Base-by-base conservation (phyloP, 2,888 invertebrate genomes). In the Drosophila borealis region DNA sequence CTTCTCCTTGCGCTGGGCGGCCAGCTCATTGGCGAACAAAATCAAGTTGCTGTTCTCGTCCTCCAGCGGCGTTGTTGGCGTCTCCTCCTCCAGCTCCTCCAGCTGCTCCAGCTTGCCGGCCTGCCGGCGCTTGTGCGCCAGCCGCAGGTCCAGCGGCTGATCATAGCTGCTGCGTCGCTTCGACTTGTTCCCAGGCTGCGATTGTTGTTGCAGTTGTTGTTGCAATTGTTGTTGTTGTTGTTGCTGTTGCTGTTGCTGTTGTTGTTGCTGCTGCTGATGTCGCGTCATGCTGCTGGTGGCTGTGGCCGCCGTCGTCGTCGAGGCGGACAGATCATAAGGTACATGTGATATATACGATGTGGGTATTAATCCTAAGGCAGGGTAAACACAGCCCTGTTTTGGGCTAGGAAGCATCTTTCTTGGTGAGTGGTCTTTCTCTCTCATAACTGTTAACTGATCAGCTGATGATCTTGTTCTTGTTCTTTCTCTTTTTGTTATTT, bases 381-480 rank as follows among this genome's bases (percentile, higher is more conserved):
- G 96, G 92, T 95, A 96, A 74, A 95, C 95, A 80, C 95, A 95
- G 74, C 95, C 96, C 92, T 95, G 96, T 92, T 96, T 96, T 64
- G 96, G 96, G 89, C 95, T 95, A 93, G 90, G 94, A 92, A 95
- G 94, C 95, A 97, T 96, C 94, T 97, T 97, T 93, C 97, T 95
- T 92, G 97, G 97, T 92, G 96, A 96, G 93, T 97, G 96, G 94
- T 97, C 97, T 94, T 97, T 97, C 94, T 97, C 97, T 94, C 97
- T 95, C 96, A 96, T 96, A 92, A 94, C 96, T 94, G 82, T 78
- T 69, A 56, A 68, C 79, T 74, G 64, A 50, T 56, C 61, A 44
- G 34, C 65, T 42, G 51, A 46, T 56, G 51, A 33, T 59, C 33
- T 50, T 39, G 29, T n/a, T 60, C 25, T 57, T 21, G 42, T 11